These are phyloP conservation scores for Sclerodermus sp. DNA, from an alignment of 2,888 invertebrate species.

Conservation along the genomic window DNA sequence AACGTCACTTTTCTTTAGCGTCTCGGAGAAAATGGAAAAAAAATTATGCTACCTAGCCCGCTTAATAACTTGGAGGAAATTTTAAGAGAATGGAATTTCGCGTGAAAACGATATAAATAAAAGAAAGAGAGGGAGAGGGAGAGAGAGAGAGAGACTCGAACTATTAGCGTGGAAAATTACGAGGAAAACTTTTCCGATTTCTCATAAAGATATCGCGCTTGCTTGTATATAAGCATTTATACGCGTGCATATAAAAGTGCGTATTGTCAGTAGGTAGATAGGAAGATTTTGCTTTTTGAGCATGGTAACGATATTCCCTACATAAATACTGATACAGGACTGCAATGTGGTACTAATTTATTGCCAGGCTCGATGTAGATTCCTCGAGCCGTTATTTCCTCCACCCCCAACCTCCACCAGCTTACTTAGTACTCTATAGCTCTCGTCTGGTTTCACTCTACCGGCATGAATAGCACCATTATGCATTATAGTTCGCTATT, in stretches of 20 bases:
- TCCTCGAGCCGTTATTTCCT: conserved; percentile 2
- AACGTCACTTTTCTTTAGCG: too few species aligned
- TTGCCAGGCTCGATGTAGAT: conserved; percentile 16
- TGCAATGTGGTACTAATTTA: conserved; percentile 28
- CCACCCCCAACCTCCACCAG: not conserved
- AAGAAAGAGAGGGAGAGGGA: conserved; percentile 1
- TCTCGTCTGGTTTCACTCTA: conserved; percentile 8
- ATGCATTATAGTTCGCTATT: conserved; percentile 20
- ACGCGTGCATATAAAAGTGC: too few species aligned
- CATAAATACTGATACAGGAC: conserved; percentile 25
- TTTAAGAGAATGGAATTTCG: too few species aligned
- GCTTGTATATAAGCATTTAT: too few species aligned
- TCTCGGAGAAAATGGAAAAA: too few species aligned
- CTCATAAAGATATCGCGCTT: too few species aligned
- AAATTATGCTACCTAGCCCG: too few species aligned
- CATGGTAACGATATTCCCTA: not conserved
- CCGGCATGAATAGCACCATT: conserved; percentile 27
- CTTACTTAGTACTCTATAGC: not conserved
- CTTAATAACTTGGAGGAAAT: too few species aligned
- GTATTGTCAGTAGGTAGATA: too few species aligned
- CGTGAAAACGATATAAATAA: not conserved
- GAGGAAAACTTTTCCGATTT: too few species aligned
- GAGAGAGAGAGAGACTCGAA: conserved; percentile 6
- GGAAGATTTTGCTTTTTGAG: too few species aligned
- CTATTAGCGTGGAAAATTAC: conserved; percentile 1